Base-by-base conservation (phyloP, 2,888 invertebrate genomes). In the Strigamia transsilvanica region DNA sequence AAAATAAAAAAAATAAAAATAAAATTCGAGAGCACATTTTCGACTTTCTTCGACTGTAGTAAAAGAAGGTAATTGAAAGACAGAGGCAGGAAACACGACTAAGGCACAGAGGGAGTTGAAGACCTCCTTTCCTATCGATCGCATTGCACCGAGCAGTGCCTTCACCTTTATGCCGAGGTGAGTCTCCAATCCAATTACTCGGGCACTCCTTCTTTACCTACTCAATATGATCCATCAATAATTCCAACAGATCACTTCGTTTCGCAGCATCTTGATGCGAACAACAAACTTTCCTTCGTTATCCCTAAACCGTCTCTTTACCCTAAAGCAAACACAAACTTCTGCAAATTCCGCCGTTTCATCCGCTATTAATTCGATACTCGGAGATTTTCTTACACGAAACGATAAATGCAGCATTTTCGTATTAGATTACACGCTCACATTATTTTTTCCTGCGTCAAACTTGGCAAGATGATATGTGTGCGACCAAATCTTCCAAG, bases 141-240 rank as follows among this genome's bases (percentile, higher is more conserved):
- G 73, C 32, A 15, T 73, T 73, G 73, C 32, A 32, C 73, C 73
- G 73, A 27, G 73, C 32, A 32, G 73, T 73, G 32, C 73, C 73
- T 73, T 73, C 73, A 73, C 73, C 73, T 73, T 73, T 73, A 73
- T 32, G 32, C 73, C 3, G 73, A 73, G 73, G 32, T 73, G 73
- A 73, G 27, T 73, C 73, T 73, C 73, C 73, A 73, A 73, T 73
- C 73, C 73, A 73, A 73, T 73, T 73, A 73, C 73, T 73, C 73
- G 73, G 51, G 27, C 73, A 23, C 23, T 32, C 73, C 73, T 73
- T 73, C 73, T 73, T 73, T 73, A 73, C 73, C 27, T 73, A 73
- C 32, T 27, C 32, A 73, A 73, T 23, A 73, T 73, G 73, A 73
- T 73, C 73, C 73, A 73, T 73, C 73, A 73, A 73, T 73, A 73